These are phyloP conservation scores for Marronus borbonicus DNA, from an alignment of 2,888 invertebrate species.

Conservation along the genomic window DNA sequence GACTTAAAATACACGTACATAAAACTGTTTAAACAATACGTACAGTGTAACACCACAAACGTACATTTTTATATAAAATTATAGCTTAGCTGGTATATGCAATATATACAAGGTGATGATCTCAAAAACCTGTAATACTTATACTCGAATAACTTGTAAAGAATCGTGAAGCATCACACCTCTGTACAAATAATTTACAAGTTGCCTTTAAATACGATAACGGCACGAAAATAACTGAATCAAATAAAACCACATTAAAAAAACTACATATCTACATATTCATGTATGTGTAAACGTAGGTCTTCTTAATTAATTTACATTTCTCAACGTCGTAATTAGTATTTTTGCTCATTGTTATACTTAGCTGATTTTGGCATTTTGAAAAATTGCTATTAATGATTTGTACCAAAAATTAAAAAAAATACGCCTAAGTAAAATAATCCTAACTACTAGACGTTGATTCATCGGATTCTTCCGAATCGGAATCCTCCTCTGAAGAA, in stretches of 20 bases:
- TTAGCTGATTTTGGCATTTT: slow-evolving; percentile 35
- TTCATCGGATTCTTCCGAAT: slow-evolving; percentile 42
- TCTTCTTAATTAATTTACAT: slow-evolving; percentile 16
- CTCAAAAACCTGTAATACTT: neutral
- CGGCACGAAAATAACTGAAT: neutral
- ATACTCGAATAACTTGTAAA: slow-evolving; percentile 1
- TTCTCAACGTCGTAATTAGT: neutral
- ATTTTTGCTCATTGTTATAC: neutral
- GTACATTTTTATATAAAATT: neutral
- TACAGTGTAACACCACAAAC: neutral
- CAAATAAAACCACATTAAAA: neutral
- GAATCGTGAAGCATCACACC: neutral
- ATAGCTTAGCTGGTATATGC: neutral
- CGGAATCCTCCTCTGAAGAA: slow-evolving; percentile 44
- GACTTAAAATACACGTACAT: neutral
- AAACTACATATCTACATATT: neutral
- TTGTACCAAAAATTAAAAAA: slow-evolving; percentile 22
- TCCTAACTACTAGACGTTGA: slow-evolving; percentile 48
- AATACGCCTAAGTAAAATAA: slow-evolving; percentile 28
- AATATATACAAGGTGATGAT: neutral
- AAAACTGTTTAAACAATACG: neutral
- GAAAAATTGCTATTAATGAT: slow-evolving; percentile 18
- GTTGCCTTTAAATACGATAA: neutral
- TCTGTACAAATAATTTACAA: slow-evolving; percentile 6
- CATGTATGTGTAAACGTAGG: neutral